Percentiles rank a stretch among this genome's conserved stretches.
These are phyloP conservation scores for Brachionus sp. DNA, from an alignment of 1,140 invertebrate genomes.

Conservation along the genomic window DNA sequence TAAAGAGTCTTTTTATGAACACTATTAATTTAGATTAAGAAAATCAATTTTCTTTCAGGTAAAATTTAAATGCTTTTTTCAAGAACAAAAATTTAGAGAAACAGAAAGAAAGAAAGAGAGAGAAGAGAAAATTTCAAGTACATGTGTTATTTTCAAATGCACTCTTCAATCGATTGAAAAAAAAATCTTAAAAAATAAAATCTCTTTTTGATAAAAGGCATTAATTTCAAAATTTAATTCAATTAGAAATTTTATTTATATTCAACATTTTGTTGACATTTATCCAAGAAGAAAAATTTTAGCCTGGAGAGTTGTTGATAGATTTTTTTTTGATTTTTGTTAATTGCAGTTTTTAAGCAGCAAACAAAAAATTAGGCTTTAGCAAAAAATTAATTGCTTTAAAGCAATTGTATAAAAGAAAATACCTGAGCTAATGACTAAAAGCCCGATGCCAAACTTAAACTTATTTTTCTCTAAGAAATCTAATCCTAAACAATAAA, in stretches of 20 bases:
- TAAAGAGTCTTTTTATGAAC: no score
- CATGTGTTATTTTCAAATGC: no score
- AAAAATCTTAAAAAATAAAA: no score
- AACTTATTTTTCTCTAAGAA: background rate
- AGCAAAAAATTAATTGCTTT: background rate
- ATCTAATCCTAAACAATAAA: background rate
- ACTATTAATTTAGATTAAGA: no score
- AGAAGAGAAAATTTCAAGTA: no score
- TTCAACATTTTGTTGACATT: background rate
- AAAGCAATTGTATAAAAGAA: background rate
- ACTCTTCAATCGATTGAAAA: background rate
- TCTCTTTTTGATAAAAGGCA: background rate
- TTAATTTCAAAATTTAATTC: background rate
- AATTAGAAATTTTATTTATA: background rate
- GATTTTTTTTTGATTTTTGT: background rate
- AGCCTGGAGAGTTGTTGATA: background rate
- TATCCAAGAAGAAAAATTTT: background rate
- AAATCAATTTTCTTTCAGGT: no score
- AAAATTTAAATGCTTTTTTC: no score
- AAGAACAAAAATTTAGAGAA: no score
- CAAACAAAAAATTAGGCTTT: background rate
- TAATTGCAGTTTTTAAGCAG: background rate
- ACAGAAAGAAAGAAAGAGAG: no score
- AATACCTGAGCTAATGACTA: constrained; percentile 6
- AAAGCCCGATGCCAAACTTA: background rate